Evolutionary conservation across 2,888 invertebrate genomes (phyloP).

Genomic region (Balanococcus diminutus): DNA sequence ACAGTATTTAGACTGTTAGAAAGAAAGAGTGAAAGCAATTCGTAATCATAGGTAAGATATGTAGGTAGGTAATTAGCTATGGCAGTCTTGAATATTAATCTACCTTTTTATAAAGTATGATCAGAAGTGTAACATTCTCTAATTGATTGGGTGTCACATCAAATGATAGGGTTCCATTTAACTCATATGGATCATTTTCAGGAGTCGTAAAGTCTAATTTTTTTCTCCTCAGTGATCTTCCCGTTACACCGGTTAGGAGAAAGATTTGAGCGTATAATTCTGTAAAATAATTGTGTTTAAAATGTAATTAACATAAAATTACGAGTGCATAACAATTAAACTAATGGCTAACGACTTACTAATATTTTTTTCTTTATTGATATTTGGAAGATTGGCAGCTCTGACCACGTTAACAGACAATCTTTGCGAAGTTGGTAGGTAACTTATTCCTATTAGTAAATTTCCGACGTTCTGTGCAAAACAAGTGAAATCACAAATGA

Average conservation of each 20-base stretch:
- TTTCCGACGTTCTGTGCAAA: slow-evolving; percentile 44
- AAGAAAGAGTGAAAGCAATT: no score
- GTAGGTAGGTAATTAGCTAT: no score
- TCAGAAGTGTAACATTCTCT: slow-evolving; percentile 46
- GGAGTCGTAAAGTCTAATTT: slow-evolving; percentile 22
- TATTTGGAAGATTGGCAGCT: slow-evolving; percentile 40
- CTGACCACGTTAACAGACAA: slow-evolving; percentile 48
- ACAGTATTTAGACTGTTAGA: no score
- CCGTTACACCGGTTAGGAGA: slow-evolving; percentile 45
- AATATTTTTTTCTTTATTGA: neutral
- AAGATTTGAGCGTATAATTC: slow-evolving; percentile 47
- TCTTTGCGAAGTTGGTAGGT: slow-evolving; percentile 50
- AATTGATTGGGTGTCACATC: slow-evolving; percentile 45
- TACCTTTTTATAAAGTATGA: slow-evolving; percentile 47
- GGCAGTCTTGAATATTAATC: no score
- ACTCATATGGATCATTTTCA: slow-evolving; percentile 29
- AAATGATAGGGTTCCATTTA: slow-evolving; percentile 47
- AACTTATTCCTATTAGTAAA: slow-evolving; percentile 51
- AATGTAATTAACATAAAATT: neutral
- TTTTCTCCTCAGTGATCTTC: slow-evolving; percentile 47
- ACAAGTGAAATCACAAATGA: no score
- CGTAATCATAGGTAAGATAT: no score
- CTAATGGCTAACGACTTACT: no score
- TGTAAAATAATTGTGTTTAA: neutral
- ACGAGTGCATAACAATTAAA: neutral